A percentile compares a stretch with the other conserved stretches of the same genome.
phyloP scores from a whole-genome alignment of 2,888 invertebrate species.

The Cabera pusaria region DNA sequence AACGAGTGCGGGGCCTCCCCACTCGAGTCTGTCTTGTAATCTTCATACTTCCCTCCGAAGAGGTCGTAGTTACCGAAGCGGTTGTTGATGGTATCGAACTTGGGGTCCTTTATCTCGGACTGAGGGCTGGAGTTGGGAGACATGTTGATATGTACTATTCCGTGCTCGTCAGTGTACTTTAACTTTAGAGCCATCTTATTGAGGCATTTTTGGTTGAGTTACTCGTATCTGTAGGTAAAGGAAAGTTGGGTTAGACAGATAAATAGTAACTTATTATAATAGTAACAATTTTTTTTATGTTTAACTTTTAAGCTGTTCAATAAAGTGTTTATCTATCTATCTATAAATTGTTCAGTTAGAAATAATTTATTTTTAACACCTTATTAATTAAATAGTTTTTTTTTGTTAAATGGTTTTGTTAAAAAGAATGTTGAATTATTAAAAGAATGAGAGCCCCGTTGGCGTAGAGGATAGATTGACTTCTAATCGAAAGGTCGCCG shows the following conservation, averaged over 20 bases:
- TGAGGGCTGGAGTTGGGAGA: conserved; percentile 55
- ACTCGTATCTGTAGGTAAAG: conserved; percentile 22
- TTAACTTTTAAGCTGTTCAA: no score
- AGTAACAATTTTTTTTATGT: no score
- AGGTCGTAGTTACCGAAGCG: conserved; percentile 73
- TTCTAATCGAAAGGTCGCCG: no score
- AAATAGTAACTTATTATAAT: no score
- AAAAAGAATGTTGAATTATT: no score
- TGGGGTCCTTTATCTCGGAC: conserved; percentile 50
- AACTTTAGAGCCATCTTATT: conserved; percentile 67
- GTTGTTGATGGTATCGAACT: conserved; percentile 75
- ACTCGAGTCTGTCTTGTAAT: conserved; percentile 37
- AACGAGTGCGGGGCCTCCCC: conserved; percentile 60
- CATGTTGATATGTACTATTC: conserved; percentile 76
- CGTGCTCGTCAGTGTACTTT: conserved; percentile 76
- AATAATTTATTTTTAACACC: no score
- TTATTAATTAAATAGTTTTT: no score
- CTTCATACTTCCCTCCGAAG: conserved; percentile 69
- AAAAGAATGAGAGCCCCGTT: no score
- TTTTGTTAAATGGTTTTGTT: no score
- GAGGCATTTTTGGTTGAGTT: conserved; percentile 31
- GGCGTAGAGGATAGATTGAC: no score
- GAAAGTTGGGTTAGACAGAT: not conserved
- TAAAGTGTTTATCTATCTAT: no score
- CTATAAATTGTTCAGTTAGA: no score